Evolutionary conservation across 2,113 vertebrate species (phyloP), one percentile per base, ranked within the genome.

Genomic region (Benitochromis conjunctus): DNA sequence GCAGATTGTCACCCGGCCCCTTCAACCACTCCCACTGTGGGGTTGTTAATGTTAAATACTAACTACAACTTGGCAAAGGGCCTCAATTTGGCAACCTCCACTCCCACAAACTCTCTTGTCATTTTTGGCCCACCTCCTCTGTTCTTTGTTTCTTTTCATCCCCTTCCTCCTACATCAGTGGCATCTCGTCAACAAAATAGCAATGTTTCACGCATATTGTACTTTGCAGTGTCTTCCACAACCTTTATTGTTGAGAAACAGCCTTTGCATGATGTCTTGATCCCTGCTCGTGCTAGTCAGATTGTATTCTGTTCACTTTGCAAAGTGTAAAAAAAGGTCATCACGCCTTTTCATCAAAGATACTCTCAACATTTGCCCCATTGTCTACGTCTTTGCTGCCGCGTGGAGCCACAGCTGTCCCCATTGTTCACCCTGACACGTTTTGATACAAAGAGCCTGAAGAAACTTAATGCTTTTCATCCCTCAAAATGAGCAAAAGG

Each of bases 31-130:
- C 92, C 96, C 95, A 93, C 95, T 93, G 91, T 89, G 91, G 93
- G 89, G 94, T 92, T 93, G 92, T 96, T 95, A 92, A 94, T 93
- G 90, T 92, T 94, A 81, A 95, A 95, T 90, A 93, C 90, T 83
- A 85, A 90, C 90, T 88, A 81, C 91, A 19, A 46, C 91, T 90
- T 91, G 89, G 92, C 93, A 90, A 86, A 86, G 60, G 89, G 46
- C 86, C 85, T 84, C 77, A 77, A 87, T 94, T 92, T 94, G 91
- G 88, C 90, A 95, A 94, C 89, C 92, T 91, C 86, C 9, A 81
- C 94, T 86, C 94, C 93, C 91, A 95, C 92, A 43, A 80, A 26
- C 87, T 88, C 84, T 76, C 88, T 89, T 89, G 90, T 93, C 89
- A 92, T 90, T 79, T 84, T 86, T 87, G 80, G 80, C 79, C 85